Evolutionary conservation across 2,113 vertebrate genomes (phyloP).

Genomic region (Melospiza melodia): DNA sequence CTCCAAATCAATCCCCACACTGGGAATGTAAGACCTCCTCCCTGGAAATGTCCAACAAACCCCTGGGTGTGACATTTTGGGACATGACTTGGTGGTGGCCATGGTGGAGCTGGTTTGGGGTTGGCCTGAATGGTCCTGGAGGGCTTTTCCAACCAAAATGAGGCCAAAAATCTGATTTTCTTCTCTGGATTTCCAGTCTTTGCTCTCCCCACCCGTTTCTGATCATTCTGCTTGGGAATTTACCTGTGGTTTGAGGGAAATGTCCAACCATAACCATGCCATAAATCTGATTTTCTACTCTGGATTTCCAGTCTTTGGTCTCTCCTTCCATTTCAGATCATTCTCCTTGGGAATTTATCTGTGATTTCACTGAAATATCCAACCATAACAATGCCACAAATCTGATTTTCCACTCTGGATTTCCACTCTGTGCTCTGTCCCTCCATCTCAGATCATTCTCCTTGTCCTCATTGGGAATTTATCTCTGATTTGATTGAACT

Average conservation of each 20-base stretch:
- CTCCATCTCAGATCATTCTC: not conserved
- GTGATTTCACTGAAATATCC: not conserved
- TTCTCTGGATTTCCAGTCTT: not conserved
- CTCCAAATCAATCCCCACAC: not conserved
- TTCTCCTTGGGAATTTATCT: not conserved
- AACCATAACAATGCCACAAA: fast-evolving
- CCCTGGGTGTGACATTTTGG: not conserved
- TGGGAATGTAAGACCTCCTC: not conserved
- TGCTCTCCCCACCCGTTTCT: not conserved
- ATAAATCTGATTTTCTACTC: not conserved
- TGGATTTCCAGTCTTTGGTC: not conserved
- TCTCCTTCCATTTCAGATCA: fast-evolving
- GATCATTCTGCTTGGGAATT: not conserved
- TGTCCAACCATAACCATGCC: fast-evolving
- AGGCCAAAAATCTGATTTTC: not conserved
- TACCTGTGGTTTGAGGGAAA: fast-evolving
- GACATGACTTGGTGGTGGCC: not conserved
- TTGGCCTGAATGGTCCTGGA: not conserved
- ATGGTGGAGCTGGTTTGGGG: not conserved
- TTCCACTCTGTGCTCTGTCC: not conserved
- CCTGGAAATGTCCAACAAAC: not conserved
- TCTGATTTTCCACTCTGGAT: not conserved
- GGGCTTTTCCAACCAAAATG: fast-evolving
- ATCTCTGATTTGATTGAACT: fast-evolving
- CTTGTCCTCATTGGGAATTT: not conserved